Evolutionary conservation across 1,140 invertebrate species (phyloP).

Genomic region (Drosophila triauraria): DNA sequence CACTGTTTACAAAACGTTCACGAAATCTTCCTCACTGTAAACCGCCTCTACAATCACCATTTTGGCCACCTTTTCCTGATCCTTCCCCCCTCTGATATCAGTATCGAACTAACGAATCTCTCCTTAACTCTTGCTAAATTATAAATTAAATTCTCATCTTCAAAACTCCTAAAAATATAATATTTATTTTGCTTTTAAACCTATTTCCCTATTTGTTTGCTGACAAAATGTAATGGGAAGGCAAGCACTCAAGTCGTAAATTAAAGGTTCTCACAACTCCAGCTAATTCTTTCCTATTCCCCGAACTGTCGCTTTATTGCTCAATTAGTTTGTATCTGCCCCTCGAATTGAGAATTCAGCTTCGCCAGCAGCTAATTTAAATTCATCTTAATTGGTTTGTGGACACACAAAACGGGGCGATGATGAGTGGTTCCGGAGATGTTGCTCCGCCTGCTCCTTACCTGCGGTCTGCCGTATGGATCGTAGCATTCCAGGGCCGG

Average conservation of each 20-base stretch:
- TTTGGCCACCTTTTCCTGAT: no score
- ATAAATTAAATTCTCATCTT: no score
- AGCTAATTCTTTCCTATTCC: constrained; percentile 9
- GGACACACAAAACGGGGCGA: constrained; percentile 30
- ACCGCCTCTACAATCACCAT: no score
- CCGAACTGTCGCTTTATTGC: constrained; percentile 44
- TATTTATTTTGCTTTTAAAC: background rate
- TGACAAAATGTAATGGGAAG: constrained; percentile 4
- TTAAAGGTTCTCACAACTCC: constrained; percentile 12
- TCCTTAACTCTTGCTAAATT: no score
- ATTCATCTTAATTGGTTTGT: constrained; percentile 62
- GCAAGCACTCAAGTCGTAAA: constrained; percentile 8
- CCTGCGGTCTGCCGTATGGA: constrained; percentile 81
- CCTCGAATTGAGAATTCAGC: constrained; percentile 50
- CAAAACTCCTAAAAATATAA: background rate
- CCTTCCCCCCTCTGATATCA: no score
- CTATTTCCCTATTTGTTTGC: background rate
- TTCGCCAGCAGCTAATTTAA: constrained; percentile 26
- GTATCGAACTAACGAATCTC: no score
- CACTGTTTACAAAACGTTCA: no score
- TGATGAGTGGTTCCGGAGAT: constrained; percentile 1
- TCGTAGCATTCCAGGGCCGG: constrained; percentile 84
- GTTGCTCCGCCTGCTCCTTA: constrained; percentile 33
- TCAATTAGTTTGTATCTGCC: constrained; percentile 68
- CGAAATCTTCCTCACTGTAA: no score